Evolutionary conservation across 2,888 invertebrate genomes (phyloP), one percentile per base, ranked within the genome.

Genomic region (Eupelmus urozonus): DNA sequence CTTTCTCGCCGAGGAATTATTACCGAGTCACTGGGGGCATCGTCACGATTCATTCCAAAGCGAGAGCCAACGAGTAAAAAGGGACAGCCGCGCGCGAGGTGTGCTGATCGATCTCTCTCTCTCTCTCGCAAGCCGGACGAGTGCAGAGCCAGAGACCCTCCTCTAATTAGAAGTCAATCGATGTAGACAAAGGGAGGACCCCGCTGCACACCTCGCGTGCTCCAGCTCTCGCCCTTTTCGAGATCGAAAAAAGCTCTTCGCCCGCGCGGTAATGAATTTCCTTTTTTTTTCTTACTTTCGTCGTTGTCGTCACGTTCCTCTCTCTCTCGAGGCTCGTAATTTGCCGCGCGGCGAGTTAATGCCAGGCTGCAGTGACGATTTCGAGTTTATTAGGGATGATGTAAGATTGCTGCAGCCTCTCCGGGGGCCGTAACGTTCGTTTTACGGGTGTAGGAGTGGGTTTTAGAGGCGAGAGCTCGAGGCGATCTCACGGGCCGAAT

Each of bases 11-110:
- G 60, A 77, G 77, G 81, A 81, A 78, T 82, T 82, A 82, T 82
- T 81, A 80, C 80, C 77, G 73, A 75, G 80, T 81, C 81, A 78
- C 81, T 72, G 79, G 70, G 72, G 55, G 69, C 70, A 72, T 42
- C 80, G 73, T 78, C 78, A 72, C 72, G 77, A 81, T 69, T 73
- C 67, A 65, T 63, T 72, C 72, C 7, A 45, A n/a, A n/a, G 16
- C 51, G 18, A 62, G 65, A 42, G 74, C 5, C 53, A 4, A 18
- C 16, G 11, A 40, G 40, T 7, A 4, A 49, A 2, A 49, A 49
- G n/a, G n/a, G n/a, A n/a, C n/a, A n/a, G n/a, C n/a, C 57, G 25
- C 11, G 16, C 49, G 16, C 49, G 20, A 9, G 23, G n/a, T n/a
- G n/a, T n/a, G n/a, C n/a, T n/a, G n/a, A n/a, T n/a, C n/a, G n/a